Percentiles rank a stretch among this genome's conserved stretches.
Evolutionary conservation across 2,113 vertebrate genomes (phyloP).

Genomic region (Chinchilla lanigera): DNA sequence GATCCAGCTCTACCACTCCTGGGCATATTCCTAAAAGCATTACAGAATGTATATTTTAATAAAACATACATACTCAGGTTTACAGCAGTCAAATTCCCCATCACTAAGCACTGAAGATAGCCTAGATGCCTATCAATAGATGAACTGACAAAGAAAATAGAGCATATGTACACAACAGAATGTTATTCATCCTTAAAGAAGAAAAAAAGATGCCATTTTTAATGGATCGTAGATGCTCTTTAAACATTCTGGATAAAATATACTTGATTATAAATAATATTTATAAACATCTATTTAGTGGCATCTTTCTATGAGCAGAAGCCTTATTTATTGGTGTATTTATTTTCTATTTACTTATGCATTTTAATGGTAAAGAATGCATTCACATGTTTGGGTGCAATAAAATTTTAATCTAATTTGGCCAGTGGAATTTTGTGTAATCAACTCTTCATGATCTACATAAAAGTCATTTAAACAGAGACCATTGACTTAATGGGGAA

Average conservation of each 20-base stretch:
- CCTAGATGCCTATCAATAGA: background rate
- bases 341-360: background rate
- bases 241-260: background rate
- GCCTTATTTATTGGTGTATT: background rate
- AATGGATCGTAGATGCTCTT: background rate
- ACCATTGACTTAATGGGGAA: background rate
- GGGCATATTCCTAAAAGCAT: background rate
- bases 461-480: background rate
- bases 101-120: background rate
- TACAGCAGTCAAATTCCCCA: background rate
- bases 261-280: background rate
- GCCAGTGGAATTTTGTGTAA: background rate
- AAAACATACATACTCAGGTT: too few species aligned
- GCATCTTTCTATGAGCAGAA: background rate
- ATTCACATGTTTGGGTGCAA: background rate
- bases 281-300: background rate
- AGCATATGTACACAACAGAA: background rate
- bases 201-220: background rate
- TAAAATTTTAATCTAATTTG: background rate
- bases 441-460: background rate
- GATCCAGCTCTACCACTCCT: background rate
- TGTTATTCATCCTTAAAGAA: background rate
- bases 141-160: background rate
- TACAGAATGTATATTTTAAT: background rate
- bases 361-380: background rate